Conservation (phyloP, 2,888 invertebrate species). For the Cistogaster globosa region DNA sequence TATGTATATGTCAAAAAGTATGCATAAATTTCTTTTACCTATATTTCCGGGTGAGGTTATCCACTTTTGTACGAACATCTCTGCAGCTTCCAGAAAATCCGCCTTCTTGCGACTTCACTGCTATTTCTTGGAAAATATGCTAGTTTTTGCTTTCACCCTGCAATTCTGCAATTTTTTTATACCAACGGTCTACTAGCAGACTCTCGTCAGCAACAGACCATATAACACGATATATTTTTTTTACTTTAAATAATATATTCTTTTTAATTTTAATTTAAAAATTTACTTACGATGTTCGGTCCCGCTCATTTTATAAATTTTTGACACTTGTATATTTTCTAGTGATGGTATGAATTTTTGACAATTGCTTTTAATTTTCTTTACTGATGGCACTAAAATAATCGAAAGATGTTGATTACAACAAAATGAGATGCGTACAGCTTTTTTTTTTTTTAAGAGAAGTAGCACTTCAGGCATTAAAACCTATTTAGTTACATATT, state of each 20-base stretch:
- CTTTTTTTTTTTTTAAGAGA: too few relatives aligned
- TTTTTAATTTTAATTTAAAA: slow-evolving; percentile 1
- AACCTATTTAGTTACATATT: too few relatives aligned
- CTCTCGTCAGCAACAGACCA: slow-evolving; percentile 22
- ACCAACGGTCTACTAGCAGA: slow-evolving; percentile 14
- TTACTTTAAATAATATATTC: slow-evolving; percentile 10
- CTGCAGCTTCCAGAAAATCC: slow-evolving; percentile 18
- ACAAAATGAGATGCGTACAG: background rate
- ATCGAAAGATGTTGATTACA: background rate
- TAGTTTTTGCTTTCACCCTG: too few relatives aligned
- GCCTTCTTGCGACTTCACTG: too few relatives aligned
- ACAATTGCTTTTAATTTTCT: background rate
- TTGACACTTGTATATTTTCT: too few relatives aligned
- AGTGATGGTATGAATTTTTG: too few relatives aligned
- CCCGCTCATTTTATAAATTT: slow-evolving; percentile 14
- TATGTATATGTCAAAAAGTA: slow-evolving; percentile 6
- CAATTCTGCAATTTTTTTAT: slow-evolving; percentile 9
- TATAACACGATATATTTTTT: slow-evolving; percentile 2
- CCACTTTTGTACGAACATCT: slow-evolving; percentile 23
- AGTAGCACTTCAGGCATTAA: too few relatives aligned
- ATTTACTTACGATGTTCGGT: slow-evolving; percentile 21
- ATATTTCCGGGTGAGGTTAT: slow-evolving; percentile 28
- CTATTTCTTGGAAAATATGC: slow-evolving; percentile 6
- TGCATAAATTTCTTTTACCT: slow-evolving; percentile 18
- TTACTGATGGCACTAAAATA: background rate